A percentile compares a stretch with the other conserved stretches of the same genome.
Conservation (phyloP, 2,888 invertebrate genomes). For the Caenorhabditis zanzibari region DNA sequence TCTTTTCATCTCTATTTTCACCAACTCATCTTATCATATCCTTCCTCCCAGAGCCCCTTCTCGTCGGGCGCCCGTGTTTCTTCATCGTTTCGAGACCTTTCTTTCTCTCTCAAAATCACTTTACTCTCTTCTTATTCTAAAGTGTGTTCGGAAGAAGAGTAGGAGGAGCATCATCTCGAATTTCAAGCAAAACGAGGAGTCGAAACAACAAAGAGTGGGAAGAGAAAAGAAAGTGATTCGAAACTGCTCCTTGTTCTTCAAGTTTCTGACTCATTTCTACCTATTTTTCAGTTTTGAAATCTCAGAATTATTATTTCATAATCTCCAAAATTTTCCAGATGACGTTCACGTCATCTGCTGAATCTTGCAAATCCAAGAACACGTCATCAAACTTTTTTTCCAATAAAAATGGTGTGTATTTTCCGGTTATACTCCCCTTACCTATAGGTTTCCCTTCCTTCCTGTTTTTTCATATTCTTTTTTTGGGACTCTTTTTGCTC, state of each 20-base stretch:
- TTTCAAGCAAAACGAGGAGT: slow-evolving; percentile 37
- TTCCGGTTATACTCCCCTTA: slow-evolving; percentile 24
- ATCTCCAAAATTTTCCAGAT: slow-evolving; percentile 14
- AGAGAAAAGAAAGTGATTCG: slow-evolving; percentile 26
- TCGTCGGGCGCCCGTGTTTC: slow-evolving; percentile 37
- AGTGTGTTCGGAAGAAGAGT: slow-evolving; percentile 34
- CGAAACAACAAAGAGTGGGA: neutral
- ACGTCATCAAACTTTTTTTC: slow-evolving; percentile 26
- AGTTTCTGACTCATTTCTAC: slow-evolving; percentile 51
- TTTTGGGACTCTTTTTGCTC: slow-evolving; percentile 14
- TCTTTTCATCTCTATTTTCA: slow-evolving; percentile 29
- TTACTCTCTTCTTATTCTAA: slow-evolving; percentile 43
- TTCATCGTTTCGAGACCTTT: slow-evolving; percentile 23
- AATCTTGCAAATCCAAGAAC: neutral
- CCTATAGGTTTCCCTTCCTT: slow-evolving; percentile 41
- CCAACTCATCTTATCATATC: slow-evolving; percentile 29
- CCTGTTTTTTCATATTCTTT: slow-evolving; percentile 29
- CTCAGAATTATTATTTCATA: neutral
- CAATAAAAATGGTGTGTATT: slow-evolving; percentile 13
- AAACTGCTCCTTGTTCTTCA: slow-evolving; percentile 54
- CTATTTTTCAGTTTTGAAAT: slow-evolving; percentile 6
- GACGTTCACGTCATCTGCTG: neutral
- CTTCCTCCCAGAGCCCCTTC: neutral
- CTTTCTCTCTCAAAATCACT: slow-evolving; percentile 52
- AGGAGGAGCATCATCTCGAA: slow-evolving; percentile 48